A percentile compares a stretch with the other conserved stretches of the same genome.
Conservation (phyloP, 2,797 vertebrate species). For the Prionace glauca region DNA sequence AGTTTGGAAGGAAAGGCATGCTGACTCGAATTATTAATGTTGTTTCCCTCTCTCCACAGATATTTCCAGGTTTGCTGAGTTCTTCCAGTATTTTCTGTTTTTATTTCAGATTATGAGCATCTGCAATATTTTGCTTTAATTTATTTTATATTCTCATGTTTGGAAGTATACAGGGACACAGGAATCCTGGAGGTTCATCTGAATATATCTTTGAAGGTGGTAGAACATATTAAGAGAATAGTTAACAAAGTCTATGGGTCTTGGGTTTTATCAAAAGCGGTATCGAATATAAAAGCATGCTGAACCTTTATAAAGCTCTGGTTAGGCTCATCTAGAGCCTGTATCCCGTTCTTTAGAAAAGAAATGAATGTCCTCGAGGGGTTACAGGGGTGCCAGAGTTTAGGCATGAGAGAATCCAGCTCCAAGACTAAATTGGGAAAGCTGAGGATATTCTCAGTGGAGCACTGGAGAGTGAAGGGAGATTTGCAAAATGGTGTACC, state of each 20-base stretch:
- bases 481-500: not conserved
- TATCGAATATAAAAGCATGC: not conserved
- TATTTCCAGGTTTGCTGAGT: too few species aligned
- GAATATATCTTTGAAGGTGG: not conserved
- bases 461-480: not conserved
- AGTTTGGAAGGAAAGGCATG: too few species aligned
- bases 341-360: not conserved
- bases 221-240: not conserved
- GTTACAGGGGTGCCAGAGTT: not conserved
- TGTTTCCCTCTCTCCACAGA: too few species aligned
- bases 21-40: too few species aligned
- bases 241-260: not conserved
- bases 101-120: too few species aligned
- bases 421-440: not conserved
- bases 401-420: not conserved
- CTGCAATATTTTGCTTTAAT: too few species aligned
- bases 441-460: not conserved
- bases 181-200: not conserved
- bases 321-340: not conserved
- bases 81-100: too few species aligned
- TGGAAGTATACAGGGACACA: not conserved
- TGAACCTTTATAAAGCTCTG: not conserved
- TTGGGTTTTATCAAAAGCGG: not conserved
- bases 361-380: not conserved
- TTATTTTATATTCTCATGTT: not conserved